Conservation (phyloP, 2,113 vertebrate species). For the Mesocricetus auratus region DNA sequence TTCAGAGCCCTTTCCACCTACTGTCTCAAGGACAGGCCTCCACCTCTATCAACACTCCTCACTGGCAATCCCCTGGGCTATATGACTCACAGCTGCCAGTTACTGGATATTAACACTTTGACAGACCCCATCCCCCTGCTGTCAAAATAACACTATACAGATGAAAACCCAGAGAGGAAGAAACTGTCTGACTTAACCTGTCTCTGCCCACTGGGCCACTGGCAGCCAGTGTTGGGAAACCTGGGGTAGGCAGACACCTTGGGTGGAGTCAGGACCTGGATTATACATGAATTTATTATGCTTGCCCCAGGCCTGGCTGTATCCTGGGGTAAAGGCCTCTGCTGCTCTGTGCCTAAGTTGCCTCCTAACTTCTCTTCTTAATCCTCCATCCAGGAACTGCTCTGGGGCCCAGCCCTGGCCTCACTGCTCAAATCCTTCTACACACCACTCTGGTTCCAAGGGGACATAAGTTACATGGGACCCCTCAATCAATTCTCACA, state of each 20-base stretch:
- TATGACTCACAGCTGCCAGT: background rate
- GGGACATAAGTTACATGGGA: background rate
- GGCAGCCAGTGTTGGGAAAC: background rate
- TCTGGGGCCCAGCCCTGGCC: background rate
- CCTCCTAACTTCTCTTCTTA: background rate
- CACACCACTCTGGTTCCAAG: conserved; percentile 27
- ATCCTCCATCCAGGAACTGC: background rate
- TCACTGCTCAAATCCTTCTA: background rate
- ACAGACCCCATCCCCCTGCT: background rate
- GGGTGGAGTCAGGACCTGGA: background rate
- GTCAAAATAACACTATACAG: background rate
- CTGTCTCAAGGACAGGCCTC: background rate
- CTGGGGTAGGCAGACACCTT: accelerated
- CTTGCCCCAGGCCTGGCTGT: background rate
- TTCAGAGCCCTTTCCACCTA: background rate
- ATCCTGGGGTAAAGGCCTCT: background rate
- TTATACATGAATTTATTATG: background rate
- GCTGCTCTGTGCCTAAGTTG: background rate
- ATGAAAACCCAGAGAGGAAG: background rate
- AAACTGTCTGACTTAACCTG: background rate
- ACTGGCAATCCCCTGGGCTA: background rate
- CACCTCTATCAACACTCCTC: accelerated
- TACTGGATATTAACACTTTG: background rate
- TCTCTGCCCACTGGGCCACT: background rate
- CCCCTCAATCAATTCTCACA: conserved; percentile 84